A percentile compares a stretch with the other conserved stretches of the same genome.
Evolutionary conservation across 2,797 vertebrate genomes (phyloP).

Genomic region (Typhlichthys eigenmanni): DNA sequence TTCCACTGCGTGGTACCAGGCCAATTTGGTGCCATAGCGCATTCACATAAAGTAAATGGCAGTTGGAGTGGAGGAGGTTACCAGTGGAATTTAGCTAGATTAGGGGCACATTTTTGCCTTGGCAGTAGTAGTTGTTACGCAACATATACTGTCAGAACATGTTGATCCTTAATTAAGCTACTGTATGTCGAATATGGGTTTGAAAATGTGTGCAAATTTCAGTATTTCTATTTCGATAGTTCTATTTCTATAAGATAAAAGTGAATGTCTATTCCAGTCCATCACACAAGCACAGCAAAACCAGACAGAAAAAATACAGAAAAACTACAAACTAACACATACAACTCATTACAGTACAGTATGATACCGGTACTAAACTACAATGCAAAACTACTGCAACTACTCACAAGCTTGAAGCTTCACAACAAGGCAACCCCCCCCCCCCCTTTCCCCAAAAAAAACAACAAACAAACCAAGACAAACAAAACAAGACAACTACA

Average conservation of each 20-base stretch:
- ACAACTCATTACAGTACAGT: not conserved
- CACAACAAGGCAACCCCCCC: not conserved
- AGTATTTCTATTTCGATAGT: not conserved
- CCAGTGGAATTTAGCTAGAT: constrained; percentile 34
- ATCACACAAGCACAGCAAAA: constrained; percentile 47
- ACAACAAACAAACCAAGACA: constrained; percentile 14
- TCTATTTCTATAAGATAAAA: constrained; percentile 20
- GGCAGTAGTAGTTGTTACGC: not conserved
- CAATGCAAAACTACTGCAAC: not conserved
- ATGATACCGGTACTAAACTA: constrained; percentile 11
- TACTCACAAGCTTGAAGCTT: constrained; percentile 2
- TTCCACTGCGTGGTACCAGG: not conserved
- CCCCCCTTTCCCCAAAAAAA: constrained; percentile 2
- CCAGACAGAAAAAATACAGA: constrained; percentile 29
- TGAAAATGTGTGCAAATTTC: not conserved
- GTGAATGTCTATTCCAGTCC: constrained; percentile 11
- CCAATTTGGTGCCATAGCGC: too few species aligned
- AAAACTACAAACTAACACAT: constrained; percentile 11
- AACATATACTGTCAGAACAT: not conserved
- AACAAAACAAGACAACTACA: constrained; percentile 12
- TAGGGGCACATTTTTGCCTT: constrained; percentile 44
- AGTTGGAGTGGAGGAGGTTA: constrained; percentile 18
- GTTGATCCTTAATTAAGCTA: constrained; percentile 30
- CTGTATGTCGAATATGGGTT: constrained; percentile 19
- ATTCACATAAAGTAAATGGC: constrained; percentile 2